A percentile compares a stretch with the other conserved stretches of the same genome.
Evolutionary conservation across 2,113 vertebrate species (phyloP).

Genomic region (Madoqua kirkii): DNA sequence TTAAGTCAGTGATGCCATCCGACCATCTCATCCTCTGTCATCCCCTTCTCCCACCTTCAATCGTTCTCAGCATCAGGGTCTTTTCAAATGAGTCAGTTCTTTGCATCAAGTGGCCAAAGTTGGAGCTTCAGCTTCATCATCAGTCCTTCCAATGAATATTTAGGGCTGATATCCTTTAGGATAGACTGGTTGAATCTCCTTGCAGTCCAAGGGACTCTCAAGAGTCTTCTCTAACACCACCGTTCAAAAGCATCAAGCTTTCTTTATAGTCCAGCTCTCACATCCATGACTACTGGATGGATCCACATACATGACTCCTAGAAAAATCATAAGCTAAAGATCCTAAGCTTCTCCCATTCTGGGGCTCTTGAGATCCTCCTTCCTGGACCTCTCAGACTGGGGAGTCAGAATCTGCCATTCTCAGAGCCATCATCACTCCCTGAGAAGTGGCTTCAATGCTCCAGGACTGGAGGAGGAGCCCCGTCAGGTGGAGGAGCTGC

Average conservation of each 20-base stretch:
- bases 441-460: not conserved
- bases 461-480: not conserved
- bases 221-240: not conserved
- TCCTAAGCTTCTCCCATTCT: not conserved
- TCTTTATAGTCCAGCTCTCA: not conserved
- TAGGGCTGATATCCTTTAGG: not conserved
- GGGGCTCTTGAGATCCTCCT: not conserved
- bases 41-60: not conserved
- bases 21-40: not conserved
- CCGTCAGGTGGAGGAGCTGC: not conserved
- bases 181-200: not conserved
- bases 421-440: not conserved
- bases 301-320: not conserved
- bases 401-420: too few species aligned
- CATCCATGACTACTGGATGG: not conserved
- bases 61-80: not conserved
- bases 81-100: not conserved
- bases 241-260: not conserved
- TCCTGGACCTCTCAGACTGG: not conserved
- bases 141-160: not conserved
- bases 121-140: not conserved
- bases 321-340: not conserved
- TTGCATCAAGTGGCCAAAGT: not conserved
- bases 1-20: not conserved
- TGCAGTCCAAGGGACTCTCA: not conserved